Base-by-base conservation (phyloP, 2,888 invertebrate species). In the Automeris io region DNA sequence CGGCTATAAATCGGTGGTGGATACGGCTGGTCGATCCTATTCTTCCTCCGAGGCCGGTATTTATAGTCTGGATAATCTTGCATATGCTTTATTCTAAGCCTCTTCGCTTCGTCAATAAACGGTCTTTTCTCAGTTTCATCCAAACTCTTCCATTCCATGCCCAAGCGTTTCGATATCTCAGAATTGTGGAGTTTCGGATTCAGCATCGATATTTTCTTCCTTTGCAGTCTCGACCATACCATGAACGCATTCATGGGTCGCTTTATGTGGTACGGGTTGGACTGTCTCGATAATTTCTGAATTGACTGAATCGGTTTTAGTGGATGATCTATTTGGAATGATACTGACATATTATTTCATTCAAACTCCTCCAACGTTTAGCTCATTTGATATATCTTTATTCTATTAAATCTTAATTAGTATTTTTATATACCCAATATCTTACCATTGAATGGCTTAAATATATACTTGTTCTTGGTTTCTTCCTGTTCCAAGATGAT, bases 191-290 rank as follows among this genome's bases (percentile, higher is more conserved):
- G 82, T 57, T 92, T 93, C 39, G 95, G 95, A 65, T 95, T 93
- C 67, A 95, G 91, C 68, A 91, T 88, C 0, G 95, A 94, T 72
- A 95, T 95, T 64, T 94, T 93, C 62, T 94, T 91, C 32, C 95
- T 76, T 61, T 97, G 97, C 29, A 96, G 85, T 39, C 97, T 85
- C 6, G 97, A 97, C 97, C 98, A 98, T 8, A 98, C 98, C 98
- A 98, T 98, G 83, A 98, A 98, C 1, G 98, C 98, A 78, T 98
- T 98, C 98, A 98, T 98, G 8, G 98, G 98, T 51, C 98, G 88
- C 71, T 98, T 98, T 58, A 98, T 97, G 74, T 97, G 96, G 41
- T 79, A 85, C 0, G 83, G 81, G 33, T 81, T 83, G 0, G 76
- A 57, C 9, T 94, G 91, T 47, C 93, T 91, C 26, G 81, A 58